These are phyloP conservation scores for Zaprionus bogoriensis DNA, from an alignment of 2,888 invertebrate species.

Conservation along the genomic window DNA sequence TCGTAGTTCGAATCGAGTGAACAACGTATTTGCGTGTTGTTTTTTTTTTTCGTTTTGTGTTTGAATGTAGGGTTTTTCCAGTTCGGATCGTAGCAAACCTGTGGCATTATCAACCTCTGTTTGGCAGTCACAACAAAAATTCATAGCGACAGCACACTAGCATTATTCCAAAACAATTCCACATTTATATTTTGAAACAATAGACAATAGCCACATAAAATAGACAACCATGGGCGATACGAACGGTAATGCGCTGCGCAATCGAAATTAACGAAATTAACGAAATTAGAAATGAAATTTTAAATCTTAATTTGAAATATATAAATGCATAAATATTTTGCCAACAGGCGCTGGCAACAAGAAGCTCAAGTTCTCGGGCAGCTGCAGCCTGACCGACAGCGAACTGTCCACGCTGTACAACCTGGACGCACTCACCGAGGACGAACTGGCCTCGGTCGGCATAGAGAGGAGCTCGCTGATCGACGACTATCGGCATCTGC, in stretches of 20 bases:
- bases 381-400: constrained; percentile 32
- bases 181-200: constrained; percentile 21
- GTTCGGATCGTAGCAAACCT: neutral
- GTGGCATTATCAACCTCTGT: neutral
- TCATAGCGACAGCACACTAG: constrained; percentile 23
- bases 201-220: constrained; percentile 6
- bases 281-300: no score
- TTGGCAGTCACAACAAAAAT: constrained; percentile 23
- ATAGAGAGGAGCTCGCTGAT: constrained; percentile 41
- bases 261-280: neutral
- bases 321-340: neutral
- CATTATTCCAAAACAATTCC: constrained; percentile 11
- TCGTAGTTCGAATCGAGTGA: neutral
- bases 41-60: no score
- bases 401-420: constrained; percentile 31
- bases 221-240: constrained; percentile 18
- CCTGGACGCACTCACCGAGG: constrained; percentile 40
- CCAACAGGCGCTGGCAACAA: neutral
- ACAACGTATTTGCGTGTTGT: no score
- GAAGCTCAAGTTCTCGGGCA: constrained; percentile 47
- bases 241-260: constrained; percentile 13
- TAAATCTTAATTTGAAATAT: no score
- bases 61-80: no score
- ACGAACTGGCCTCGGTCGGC: constrained; percentile 41
- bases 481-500: constrained; percentile 57